phyloP scores from a whole-genome alignment of 2,113 vertebrate genomes.

The Hyperopisus bebe region DNA sequence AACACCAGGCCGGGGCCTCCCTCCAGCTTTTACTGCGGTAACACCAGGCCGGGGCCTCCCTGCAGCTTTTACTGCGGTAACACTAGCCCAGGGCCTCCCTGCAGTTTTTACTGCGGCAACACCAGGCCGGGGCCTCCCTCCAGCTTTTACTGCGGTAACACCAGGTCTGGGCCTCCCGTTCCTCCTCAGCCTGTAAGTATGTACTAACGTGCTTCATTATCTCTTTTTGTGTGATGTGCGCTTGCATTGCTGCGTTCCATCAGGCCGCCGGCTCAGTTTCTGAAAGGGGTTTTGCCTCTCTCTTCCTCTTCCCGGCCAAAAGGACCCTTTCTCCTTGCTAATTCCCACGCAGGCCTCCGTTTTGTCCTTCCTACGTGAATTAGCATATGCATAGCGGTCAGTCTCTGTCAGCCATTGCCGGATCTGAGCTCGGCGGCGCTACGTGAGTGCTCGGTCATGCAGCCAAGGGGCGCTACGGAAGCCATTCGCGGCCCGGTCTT shows the following conservation, averaged over 20 bases:
- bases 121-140: neutral
- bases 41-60: neutral
- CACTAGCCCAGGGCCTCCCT: no score
- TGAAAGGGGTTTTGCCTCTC: neutral
- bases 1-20: neutral
- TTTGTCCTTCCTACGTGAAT: constrained; percentile 10
- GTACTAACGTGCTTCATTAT: neutral
- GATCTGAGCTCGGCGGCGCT: neutral
- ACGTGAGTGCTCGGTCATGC: neutral
- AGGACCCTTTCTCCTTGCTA: constrained; percentile 3
- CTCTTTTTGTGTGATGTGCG: neutral
- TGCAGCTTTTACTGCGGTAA: no score
- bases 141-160: neutral
- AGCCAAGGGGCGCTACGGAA: neutral
- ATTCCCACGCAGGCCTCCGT: constrained; percentile 26
- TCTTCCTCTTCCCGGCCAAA: constrained; percentile 1
- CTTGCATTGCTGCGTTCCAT: neutral
- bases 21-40: neutral
- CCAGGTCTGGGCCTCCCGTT: neutral
- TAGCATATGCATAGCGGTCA: constrained; percentile 10
- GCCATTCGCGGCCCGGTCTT: neutral
- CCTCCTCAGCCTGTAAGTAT: neutral
- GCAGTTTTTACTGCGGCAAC: neutral
- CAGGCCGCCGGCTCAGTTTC: neutral
- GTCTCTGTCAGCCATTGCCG: constrained; percentile 19